These are phyloP conservation scores for Whitmania pigra DNA, from an alignment of 1,140 invertebrate species.

Conservation along the genomic window DNA sequence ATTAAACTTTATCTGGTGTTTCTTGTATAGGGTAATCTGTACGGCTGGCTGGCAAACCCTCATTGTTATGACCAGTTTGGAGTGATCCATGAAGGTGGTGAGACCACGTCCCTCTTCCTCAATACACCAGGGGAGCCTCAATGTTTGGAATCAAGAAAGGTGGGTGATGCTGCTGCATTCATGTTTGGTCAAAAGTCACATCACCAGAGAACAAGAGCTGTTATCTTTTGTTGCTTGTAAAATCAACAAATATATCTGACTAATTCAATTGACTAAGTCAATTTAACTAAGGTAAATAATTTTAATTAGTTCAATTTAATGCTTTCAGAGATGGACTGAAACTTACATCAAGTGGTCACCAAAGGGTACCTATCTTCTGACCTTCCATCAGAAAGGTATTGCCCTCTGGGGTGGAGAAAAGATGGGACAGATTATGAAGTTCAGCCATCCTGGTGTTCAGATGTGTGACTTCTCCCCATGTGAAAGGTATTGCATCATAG, in stretches of 20 bases:
- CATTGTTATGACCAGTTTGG: conserved; percentile 88
- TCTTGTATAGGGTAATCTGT: conserved; percentile 62
- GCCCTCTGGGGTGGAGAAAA: conserved; percentile 90
- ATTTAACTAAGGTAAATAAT: too few species aligned
- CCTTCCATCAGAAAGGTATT: conserved; percentile 86
- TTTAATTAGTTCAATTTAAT: too few species aligned
- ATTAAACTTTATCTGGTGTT: conserved; percentile 20
- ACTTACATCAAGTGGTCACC: conserved; percentile 91
- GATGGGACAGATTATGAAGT: conserved; percentile 79
- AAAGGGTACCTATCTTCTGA: conserved; percentile 84
- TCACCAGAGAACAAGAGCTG: too few species aligned
- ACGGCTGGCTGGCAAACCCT: conserved; percentile 77
- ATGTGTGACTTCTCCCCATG: conserved; percentile 94
- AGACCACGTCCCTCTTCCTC: conserved; percentile 72
- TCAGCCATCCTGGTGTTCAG: conserved; percentile 76
- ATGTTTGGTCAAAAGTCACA: background rate
- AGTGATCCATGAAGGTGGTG: conserved; percentile 65
- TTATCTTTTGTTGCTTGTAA: too few species aligned
- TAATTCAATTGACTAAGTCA: too few species aligned
- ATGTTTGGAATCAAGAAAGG: conserved; percentile 65
- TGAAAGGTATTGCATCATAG: conserved; percentile 56
- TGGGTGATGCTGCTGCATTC: conserved; percentile 40
- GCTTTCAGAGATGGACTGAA: conserved; percentile 74
- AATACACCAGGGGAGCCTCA: conserved; percentile 53
- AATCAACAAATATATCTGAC: too few species aligned